Evolutionary conservation across 1,140 invertebrate species (phyloP), one percentile per base, ranked within the genome.

Genomic region (Bombus superbus): DNA sequence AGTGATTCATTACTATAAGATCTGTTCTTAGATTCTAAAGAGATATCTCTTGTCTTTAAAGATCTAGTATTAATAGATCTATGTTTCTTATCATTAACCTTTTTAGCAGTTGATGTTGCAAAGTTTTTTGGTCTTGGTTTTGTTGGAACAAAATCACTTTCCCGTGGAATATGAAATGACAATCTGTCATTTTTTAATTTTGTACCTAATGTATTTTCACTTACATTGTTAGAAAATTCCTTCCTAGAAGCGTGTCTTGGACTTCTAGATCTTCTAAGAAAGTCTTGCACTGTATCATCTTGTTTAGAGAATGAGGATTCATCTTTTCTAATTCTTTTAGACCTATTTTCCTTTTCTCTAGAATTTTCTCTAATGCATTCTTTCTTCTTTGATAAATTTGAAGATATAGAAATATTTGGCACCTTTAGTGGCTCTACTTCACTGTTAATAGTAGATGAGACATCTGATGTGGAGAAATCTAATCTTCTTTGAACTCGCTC

Each of bases 281-380:
- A 68, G n/a, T 92, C 91, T 62, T 91, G 88, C 6, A 59, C 68
- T 13, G 81, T 75, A 40, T 94, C 92, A n/a, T 93, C 92, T 11
- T 81, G 78, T 75, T 93, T 94, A 32, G 79, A 75, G 38, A 85
- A 82, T 66, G 59, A 91, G 42, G 90, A 89, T 28, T 95, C 94
- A 77, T 94, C 94, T 40, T 93, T 94, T 87, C 93, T 94, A 13
- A 93, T 91, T 86, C 93, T 93, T 85, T 95, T 95, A 2, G 93
- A 92, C 76, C 93, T 91, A 76, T 95, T 95, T 83, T 95, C 94
- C 57, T 95, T 95, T 79, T 95, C 95, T 75, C 92, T 92, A 2
- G 94, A 94, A 83, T 78, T 94, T 53, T 95, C 94, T 81, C 93
- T 91, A n/a, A 90, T 83, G n/a, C 92, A 88, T 74, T 94, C 94